Evolutionary conservation across 2,888 invertebrate genomes (phyloP).

Genomic region (Acanthacorydalis orientalis): DNA sequence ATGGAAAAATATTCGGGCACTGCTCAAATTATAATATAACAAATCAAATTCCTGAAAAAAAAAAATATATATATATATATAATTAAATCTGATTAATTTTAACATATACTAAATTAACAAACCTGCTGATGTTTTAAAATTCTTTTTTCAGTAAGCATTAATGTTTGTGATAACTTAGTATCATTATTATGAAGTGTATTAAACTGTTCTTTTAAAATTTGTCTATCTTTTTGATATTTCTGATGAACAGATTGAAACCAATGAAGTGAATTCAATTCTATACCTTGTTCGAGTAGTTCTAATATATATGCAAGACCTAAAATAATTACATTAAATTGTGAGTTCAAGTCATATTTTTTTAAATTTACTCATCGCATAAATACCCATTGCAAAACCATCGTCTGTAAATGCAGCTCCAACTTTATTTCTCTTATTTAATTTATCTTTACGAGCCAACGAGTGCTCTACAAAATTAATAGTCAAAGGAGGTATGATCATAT

Average conservation of each 20-base stretch:
- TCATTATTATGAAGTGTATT: conserved; percentile 41
- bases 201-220: conserved; percentile 32
- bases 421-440: conserved; percentile 79
- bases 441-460: conserved; percentile 79
- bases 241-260: conserved; percentile 84
- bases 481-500: conserved; percentile 80
- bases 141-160: conserved; percentile 75
- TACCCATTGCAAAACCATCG: conserved; percentile 95
- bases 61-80: conserved; percentile 11
- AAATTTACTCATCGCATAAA: conserved; percentile 11
- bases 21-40: conserved; percentile 79
- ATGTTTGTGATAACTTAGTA: conserved; percentile 81
- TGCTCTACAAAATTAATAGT: conserved; percentile 92
- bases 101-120: conserved; percentile 9
- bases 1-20: conserved; percentile 82
- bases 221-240: conserved; percentile 49
- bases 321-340: conserved; percentile 9
- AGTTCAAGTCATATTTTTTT: neutral
- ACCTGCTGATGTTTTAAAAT: conserved; percentile 52
- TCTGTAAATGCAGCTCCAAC: conserved; percentile 85
- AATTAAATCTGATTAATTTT: neutral
- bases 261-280: conserved; percentile 77
- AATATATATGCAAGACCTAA: conserved; percentile 73
- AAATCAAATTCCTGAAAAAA: conserved; percentile 71
- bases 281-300: conserved; percentile 69